Conservation (phyloP, 2,888 invertebrate species). For the Allygus modestus region DNA sequence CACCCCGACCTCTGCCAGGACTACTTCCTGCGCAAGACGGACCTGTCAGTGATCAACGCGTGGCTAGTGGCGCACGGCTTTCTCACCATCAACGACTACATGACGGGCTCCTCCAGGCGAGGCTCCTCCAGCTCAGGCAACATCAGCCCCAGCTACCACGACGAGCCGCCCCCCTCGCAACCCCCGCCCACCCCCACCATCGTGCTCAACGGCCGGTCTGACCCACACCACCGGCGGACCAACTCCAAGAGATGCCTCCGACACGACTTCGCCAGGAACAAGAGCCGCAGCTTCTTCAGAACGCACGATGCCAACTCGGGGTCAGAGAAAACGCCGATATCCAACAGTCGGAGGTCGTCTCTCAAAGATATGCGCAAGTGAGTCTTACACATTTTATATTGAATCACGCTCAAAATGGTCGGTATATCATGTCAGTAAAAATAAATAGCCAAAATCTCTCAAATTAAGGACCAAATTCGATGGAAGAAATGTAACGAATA, state of each 20-base stretch:
- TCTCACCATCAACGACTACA: constrained; percentile 73
- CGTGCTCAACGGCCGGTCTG: constrained; percentile 41
- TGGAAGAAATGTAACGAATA: too few species aligned
- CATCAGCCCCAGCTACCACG: constrained; percentile 63
- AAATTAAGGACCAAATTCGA: too few species aligned
- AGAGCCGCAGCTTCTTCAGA: constrained; percentile 75
- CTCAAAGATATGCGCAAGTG: constrained; percentile 76
- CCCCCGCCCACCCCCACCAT: constrained; percentile 54
- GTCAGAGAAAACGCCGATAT: constrained; percentile 68
- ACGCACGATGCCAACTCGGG: constrained; percentile 73
- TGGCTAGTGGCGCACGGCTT: constrained; percentile 76
- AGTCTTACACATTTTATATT: too few species aligned
- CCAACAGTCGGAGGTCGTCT: constrained; percentile 74
- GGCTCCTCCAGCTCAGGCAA: constrained; percentile 66
- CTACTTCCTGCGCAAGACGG: constrained; percentile 76
- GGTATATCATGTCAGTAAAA: neutral
- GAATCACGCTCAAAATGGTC: neutral
- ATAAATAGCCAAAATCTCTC: too few species aligned
- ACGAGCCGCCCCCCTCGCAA: constrained; percentile 46
- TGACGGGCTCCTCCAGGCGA: constrained; percentile 66
- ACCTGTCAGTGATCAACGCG: constrained; percentile 74
- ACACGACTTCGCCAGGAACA: constrained; percentile 76
- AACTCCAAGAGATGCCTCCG: constrained; percentile 76
- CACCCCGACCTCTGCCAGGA: constrained; percentile 75
- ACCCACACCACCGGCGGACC: constrained; percentile 70